phyloP scores from a whole-genome alignment of 37 sponge, comb jelly and placozoan genomes.

The Diacarnus erythraeanus region DNA sequence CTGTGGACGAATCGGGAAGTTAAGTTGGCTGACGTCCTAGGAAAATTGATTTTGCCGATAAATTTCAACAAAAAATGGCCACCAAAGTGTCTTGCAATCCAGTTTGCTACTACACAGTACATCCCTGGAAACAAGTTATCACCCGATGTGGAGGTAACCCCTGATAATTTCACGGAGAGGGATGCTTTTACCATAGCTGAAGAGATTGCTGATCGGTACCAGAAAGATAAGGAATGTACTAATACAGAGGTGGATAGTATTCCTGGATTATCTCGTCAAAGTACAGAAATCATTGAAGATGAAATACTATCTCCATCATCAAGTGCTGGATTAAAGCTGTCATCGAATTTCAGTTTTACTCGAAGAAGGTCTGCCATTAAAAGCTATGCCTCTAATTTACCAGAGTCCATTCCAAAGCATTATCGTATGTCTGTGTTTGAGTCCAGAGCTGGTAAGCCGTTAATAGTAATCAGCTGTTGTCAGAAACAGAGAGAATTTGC shows the following conservation, averaged over 20 bases:
- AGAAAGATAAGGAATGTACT: neutral
- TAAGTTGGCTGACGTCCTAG: constrained; percentile 82
- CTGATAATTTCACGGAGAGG: neutral
- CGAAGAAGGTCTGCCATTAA: constrained; percentile 32
- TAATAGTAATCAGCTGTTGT: constrained; percentile 54
- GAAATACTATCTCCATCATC: neutral
- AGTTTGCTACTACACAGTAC: constrained; percentile 89
- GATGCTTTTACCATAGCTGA: constrained; percentile 9
- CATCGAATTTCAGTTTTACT: neutral
- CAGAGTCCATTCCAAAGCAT: constrained; percentile 6
- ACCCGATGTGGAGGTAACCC: neutral
- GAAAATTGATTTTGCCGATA: constrained; percentile 76
- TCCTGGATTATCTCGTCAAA: neutral
- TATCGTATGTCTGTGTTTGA: constrained; percentile 37
- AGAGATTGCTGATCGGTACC: constrained; percentile 21
- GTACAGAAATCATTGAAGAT: neutral
- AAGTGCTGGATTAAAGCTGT: neutral
- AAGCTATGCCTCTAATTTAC: constrained; percentile 41
- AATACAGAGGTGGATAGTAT: neutral
- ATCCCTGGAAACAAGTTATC: neutral
- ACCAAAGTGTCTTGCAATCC: constrained; percentile 86
- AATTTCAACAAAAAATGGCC: constrained; percentile 77
- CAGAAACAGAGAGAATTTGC: constrained; percentile 36
- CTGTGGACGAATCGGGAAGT: constrained; percentile 90
- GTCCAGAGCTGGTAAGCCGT: constrained; percentile 56